Base-by-base conservation (phyloP, 2,888 invertebrate genomes). In the Scaptomyza reducta region DNA sequence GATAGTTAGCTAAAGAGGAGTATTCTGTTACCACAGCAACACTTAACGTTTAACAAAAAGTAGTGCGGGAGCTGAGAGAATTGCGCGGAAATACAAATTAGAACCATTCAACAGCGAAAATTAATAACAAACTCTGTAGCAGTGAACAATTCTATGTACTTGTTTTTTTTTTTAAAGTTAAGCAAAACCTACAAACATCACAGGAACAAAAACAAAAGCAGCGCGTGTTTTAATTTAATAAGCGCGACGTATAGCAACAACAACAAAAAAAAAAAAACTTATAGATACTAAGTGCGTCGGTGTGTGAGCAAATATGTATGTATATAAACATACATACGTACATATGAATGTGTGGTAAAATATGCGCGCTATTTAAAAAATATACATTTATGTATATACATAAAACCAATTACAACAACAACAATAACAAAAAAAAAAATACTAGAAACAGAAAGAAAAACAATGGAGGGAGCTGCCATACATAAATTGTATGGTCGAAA, bases 211-310 rank as follows among this genome's bases (percentile, higher is more conserved):
- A 80, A 80, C 63, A 78, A 70, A 53, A 65, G 58, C 58, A 81
- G 83, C 86, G 80, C 80, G 83, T 82, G 83, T 73, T 78, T 74
- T 74, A 78, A 78, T 74, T 74, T 77, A 83, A 83, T 70, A 81
- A 85, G 65, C 76, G 78, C 70, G 74, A 74, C 40, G 78, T 77
- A 74, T 74, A 71, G 72, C 69, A 81, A 79, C 53, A 79, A 83
- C 10, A 31, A 27, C 5, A 59, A 82, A 77, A 46, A 66, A 67
- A 33, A 49, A 31, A 31, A 16, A 14, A 57, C 79, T 68, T 83
- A 76, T 82, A 87, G 87, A 82, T 82, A 86, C 82, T 74, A 86
- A 79, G 61, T 67, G 70, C 27, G 74, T 50, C 42, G 41, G 51
- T 51, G 35, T 71, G 50, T 60, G 51, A 66, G 64, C 58, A 57